These are phyloP conservation scores for Musca domestica DNA, from an alignment of 1,140 invertebrate genomes.

Conservation along the genomic window DNA sequence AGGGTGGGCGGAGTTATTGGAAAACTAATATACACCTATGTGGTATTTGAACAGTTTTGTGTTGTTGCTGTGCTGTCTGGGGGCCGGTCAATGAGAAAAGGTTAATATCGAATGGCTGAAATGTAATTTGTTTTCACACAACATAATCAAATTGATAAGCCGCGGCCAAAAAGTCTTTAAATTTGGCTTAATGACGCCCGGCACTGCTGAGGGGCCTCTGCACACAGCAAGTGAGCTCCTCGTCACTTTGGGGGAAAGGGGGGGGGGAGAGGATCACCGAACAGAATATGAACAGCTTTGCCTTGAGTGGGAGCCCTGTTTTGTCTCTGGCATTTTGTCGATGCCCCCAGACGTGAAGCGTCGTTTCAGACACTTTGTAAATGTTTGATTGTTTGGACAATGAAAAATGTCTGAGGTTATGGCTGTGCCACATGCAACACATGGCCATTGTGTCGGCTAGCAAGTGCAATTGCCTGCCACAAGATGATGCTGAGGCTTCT, in stretches of 20 bases:
- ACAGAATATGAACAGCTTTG: too few relatives aligned
- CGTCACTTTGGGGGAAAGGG: too few relatives aligned
- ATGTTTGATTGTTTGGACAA: slow-evolving; percentile 22
- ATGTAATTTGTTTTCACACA: slow-evolving; percentile 55
- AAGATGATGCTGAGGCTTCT: not conserved
- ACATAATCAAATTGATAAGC: slow-evolving; percentile 55
- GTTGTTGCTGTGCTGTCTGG: not conserved
- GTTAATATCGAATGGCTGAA: slow-evolving; percentile 36
- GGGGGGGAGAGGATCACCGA: too few relatives aligned
- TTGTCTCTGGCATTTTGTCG: too few relatives aligned
- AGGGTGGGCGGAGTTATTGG: not conserved
- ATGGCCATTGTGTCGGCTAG: not conserved
- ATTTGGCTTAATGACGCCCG: slow-evolving; percentile 55
- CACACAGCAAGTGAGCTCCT: too few relatives aligned
- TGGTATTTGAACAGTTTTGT: not conserved
- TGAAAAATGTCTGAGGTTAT: slow-evolving; percentile 22
- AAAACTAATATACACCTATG: not conserved
- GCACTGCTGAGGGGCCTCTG: slow-evolving; percentile 36
- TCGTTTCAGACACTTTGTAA: not conserved
- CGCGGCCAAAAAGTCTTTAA: slow-evolving; percentile 52
- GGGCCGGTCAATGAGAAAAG: slow-evolving; percentile 17
- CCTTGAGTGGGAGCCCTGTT: too few relatives aligned
- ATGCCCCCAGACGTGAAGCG: too few relatives aligned
- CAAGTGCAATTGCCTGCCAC: not conserved
- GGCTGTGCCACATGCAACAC: slow-evolving; percentile 17